phyloP scores from a whole-genome alignment of 2,113 vertebrate species.

The Apodemus sylvaticus region DNA sequence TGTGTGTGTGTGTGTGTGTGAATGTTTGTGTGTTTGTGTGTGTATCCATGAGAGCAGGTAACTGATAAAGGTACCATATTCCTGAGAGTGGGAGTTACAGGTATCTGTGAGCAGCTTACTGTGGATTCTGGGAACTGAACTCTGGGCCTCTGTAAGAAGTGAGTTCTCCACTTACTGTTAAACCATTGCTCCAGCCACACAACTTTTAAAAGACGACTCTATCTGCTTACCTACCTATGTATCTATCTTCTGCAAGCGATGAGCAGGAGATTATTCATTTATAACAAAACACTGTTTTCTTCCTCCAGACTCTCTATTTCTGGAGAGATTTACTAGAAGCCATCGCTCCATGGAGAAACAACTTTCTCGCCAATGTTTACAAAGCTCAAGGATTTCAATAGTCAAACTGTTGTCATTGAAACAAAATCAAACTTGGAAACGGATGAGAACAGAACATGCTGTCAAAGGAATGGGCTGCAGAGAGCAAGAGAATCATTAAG shows the following conservation, averaged over 20 bases:
- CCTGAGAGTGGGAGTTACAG: background rate
- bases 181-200: too few species aligned
- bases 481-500: background rate
- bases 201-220: background rate
- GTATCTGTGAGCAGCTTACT: background rate
- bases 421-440: conserved; percentile 55
- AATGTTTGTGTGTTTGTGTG: background rate
- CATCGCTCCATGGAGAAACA: background rate
- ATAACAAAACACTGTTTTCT: background rate
- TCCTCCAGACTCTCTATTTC: background rate
- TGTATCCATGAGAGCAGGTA: background rate
- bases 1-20: background rate
- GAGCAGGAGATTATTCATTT: background rate
- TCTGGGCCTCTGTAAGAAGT: background rate
- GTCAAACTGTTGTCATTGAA: conserved; percentile 44
- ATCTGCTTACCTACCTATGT: background rate
- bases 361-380: conserved; percentile 39
- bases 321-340: conserved; percentile 31
- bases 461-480: background rate
- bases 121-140: background rate
- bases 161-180: background rate
- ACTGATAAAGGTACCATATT: background rate
- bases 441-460: conserved; percentile 1
- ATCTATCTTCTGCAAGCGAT: background rate
- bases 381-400: conserved; percentile 52